These are phyloP conservation scores for Candoia aspera DNA, from an alignment of 2,113 vertebrate species.

Conservation along the genomic window DNA sequence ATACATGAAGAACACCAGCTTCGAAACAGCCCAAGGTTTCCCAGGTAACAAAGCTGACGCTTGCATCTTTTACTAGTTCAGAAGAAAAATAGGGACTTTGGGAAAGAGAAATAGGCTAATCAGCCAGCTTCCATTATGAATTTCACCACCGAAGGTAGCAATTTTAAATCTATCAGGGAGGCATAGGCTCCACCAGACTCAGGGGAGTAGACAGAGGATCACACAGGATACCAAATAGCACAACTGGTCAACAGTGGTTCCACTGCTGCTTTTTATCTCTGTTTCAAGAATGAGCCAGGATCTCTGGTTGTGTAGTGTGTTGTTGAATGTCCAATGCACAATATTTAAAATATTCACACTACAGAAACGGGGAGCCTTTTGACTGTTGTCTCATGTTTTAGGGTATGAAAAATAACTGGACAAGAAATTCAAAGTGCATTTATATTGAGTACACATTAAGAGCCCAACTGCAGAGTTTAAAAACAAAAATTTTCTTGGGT, in stretches of 20 bases:
- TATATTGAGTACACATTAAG: not conserved
- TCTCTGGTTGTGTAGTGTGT: not conserved
- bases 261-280: not conserved
- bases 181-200: not conserved
- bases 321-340: conserved; percentile 22
- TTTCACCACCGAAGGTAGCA: conserved; percentile 43
- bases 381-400: not conserved
- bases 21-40: conserved; percentile 66
- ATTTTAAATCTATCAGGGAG: not conserved
- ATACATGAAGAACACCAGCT: conserved; percentile 73
- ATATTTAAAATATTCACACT: conserved; percentile 38
- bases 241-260: conserved; percentile 19
- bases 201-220: not conserved
- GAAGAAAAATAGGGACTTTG: conserved; percentile 59
- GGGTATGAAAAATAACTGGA: not conserved
- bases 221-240: conserved; percentile 10
- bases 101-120: conserved; percentile 63
- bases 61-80: conserved; percentile 57
- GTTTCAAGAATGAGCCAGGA: not conserved
- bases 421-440: not conserved
- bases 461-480: not conserved
- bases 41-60: conserved; percentile 58
- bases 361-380: not conserved
- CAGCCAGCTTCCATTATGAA: conserved; percentile 63
- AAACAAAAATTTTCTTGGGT: not conserved